Conservation (phyloP, 2,888 invertebrate species). For the Leucophora obtusa region DNA sequence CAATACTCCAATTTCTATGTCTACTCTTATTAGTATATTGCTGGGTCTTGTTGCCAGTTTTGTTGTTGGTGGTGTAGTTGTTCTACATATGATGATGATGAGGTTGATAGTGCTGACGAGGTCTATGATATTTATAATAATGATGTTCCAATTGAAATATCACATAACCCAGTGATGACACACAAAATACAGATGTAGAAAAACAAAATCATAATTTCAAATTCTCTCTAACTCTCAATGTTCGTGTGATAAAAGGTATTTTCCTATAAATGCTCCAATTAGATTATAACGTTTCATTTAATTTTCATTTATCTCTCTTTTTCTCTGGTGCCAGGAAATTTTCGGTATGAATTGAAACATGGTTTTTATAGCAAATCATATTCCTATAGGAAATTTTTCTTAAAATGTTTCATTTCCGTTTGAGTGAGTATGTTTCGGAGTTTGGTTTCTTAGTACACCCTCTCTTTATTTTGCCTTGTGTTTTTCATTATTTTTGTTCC, state of each 20-base stretch:
- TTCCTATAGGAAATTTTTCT: background rate
- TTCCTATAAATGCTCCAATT: background rate
- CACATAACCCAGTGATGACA: constrained; percentile 61
- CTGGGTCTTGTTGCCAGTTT: constrained; percentile 67
- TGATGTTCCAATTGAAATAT: constrained; percentile 63
- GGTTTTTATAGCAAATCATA: background rate
- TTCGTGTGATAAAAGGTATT: background rate
- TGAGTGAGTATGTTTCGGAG: background rate
- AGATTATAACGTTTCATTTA: background rate
- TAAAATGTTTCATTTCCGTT: background rate
- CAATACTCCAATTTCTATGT: constrained; percentile 19
- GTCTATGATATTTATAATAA: constrained; percentile 41
- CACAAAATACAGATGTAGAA: constrained; percentile 34
- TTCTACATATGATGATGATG: constrained; percentile 35
- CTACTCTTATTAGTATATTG: constrained; percentile 9
- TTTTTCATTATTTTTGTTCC: background rate
- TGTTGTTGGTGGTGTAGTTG: constrained; percentile 47
- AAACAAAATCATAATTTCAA: background rate
- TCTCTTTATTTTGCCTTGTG: background rate
- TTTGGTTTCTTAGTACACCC: background rate
- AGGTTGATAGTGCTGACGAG: constrained; percentile 4
- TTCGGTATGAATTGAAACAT: background rate
- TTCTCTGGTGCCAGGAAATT: background rate
- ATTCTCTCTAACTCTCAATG: constrained; percentile 1
- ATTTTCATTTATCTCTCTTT: constrained; percentile 11